A percentile compares a stretch with the other conserved stretches of the same genome.
phyloP scores from a whole-genome alignment of 1,140 invertebrate genomes.

The Meloidogyne hapla region DNA sequence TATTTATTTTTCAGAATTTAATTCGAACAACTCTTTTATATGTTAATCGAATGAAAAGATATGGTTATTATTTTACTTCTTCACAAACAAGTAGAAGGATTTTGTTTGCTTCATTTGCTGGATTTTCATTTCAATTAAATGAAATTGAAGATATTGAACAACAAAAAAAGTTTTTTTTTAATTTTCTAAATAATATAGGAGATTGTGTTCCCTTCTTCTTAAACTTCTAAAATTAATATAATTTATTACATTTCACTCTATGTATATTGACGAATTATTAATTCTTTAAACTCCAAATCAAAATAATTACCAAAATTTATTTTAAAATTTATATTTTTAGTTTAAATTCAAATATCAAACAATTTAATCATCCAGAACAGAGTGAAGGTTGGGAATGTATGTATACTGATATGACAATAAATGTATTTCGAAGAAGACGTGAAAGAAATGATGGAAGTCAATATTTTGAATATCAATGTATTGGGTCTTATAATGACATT shows the following conservation, averaged over 20 bases:
- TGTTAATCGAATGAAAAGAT: conserved; percentile 6
- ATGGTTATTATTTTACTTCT: not conserved
- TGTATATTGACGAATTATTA: too few relatives aligned
- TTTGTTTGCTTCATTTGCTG: conserved; percentile 17
- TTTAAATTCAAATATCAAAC: conserved; percentile 11
- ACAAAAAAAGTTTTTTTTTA: not conserved
- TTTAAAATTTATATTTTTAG: not conserved
- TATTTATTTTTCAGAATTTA: not conserved
- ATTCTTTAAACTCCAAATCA: too few relatives aligned
- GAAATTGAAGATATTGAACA: conserved; percentile 6
- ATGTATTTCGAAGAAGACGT: conserved; percentile 28
- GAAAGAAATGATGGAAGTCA: conserved; percentile 24
- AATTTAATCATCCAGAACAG: conserved; percentile 15
- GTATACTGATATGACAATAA: conserved; percentile 11
- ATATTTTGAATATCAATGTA: conserved; percentile 46
- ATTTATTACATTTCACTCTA: too few relatives aligned
- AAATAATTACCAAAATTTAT: not conserved
- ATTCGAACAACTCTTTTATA: not conserved
- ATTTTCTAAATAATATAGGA: too few relatives aligned
- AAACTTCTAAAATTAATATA: too few relatives aligned
- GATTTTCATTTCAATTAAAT: conserved; percentile 24
- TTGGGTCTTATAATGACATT: conserved; percentile 45
- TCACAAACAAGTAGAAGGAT: not conserved
- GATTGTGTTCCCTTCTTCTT: too few relatives aligned
- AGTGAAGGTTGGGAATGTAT: conserved; percentile 32